phyloP scores from a whole-genome alignment of 2,888 invertebrate genomes.

The Pristionchus entomophagus region DNA sequence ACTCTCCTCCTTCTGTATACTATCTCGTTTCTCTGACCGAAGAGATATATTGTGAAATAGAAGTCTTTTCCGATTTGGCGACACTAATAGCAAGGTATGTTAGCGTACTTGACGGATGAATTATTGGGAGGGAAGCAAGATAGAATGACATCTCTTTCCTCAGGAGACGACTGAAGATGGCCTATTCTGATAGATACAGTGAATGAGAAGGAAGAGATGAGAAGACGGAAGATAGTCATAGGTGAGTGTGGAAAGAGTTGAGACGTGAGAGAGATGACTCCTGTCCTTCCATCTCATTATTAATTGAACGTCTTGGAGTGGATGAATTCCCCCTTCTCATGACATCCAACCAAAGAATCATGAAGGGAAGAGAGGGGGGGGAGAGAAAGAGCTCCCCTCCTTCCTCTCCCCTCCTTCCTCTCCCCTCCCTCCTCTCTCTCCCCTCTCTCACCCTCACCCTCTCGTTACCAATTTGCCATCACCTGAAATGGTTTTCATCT shows the following conservation, averaged over 20 bases:
- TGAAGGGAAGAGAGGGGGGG: too few species aligned
- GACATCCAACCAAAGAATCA: too few species aligned
- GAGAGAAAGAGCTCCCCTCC: too few species aligned
- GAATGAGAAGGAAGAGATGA: not conserved
- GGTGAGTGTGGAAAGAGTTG: not conserved
- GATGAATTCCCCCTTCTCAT: slow-evolving; percentile 22
- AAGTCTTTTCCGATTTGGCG: too few species aligned
- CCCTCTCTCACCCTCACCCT: too few species aligned
- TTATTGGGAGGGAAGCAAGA: not conserved
- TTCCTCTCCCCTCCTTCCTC: too few species aligned
- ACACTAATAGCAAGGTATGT: not conserved
- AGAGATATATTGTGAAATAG: too few species aligned
- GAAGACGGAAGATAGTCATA: not conserved
- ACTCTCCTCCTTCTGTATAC: too few species aligned
- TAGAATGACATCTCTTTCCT: slow-evolving; percentile 2
- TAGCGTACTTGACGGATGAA: not conserved
- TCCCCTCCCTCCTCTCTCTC: too few species aligned
- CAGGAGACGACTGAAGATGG: not conserved
- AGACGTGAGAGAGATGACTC: not conserved
- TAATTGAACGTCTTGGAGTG: not conserved
- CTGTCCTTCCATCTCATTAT: not conserved
- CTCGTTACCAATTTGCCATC: too few species aligned
- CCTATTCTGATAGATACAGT: not conserved
- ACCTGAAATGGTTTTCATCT: too few species aligned
- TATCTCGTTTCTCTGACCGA: too few species aligned